These are phyloP conservation scores for Thumatha senex DNA, from an alignment of 2,888 invertebrate species.

Conservation along the genomic window DNA sequence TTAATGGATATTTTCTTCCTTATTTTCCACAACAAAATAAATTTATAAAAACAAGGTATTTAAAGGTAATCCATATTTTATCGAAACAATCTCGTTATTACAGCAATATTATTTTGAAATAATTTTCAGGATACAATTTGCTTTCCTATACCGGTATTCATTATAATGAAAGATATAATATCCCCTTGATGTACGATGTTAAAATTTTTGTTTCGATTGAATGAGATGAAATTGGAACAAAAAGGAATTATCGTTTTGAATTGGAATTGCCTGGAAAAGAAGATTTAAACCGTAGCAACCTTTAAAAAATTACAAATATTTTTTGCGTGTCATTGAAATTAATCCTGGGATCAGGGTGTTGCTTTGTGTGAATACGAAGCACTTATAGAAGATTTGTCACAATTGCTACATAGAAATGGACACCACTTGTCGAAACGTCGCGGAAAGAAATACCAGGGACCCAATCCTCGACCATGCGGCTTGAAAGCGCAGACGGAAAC, in stretches of 20 bases:
- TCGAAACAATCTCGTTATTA: conserved; percentile 15
- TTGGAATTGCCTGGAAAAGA: background rate
- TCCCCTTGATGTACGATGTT: conserved; percentile 2
- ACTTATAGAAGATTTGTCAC: too few relatives aligned
- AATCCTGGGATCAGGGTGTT: too few relatives aligned
- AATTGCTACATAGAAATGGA: background rate
- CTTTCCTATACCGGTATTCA: background rate
- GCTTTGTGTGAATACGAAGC: too few relatives aligned
- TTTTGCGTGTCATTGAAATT: too few relatives aligned
- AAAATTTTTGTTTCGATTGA: background rate
- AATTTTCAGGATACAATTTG: background rate
- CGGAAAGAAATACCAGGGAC: too few relatives aligned
- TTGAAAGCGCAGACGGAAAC: too few relatives aligned
- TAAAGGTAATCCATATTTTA: conserved; percentile 19
- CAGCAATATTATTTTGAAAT: conserved; percentile 17
- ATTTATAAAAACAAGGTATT: conserved; percentile 18
- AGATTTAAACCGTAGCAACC: too few relatives aligned
- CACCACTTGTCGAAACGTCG: too few relatives aligned
- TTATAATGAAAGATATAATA: conserved; percentile 1
- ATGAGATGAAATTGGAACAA: background rate
- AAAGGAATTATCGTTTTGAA: too few relatives aligned
- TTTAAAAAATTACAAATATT: too few relatives aligned
- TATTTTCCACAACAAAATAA: conserved; percentile 9
- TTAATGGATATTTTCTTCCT: conserved; percentile 5
- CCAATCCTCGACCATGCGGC: too few relatives aligned